phyloP scores from a whole-genome alignment of 2,113 vertebrate species.

The Prolemur simus region DNA sequence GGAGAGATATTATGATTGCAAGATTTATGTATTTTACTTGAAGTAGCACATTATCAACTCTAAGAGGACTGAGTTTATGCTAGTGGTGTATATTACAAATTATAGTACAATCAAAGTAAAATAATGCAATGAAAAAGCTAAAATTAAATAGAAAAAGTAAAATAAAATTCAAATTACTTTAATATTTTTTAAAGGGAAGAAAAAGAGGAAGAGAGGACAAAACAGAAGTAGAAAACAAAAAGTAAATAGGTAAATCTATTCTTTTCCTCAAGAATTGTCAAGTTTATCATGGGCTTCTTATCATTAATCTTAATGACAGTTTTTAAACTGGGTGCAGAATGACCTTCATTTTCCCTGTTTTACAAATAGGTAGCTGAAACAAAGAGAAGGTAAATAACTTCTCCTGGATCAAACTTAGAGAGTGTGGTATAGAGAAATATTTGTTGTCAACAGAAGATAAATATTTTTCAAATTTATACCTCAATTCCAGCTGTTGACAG shows the following conservation, averaged over 20 bases:
- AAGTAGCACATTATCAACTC: background rate
- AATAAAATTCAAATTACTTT: background rate
- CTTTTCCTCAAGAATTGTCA: background rate
- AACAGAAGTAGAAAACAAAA: background rate
- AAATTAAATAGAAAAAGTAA: background rate
- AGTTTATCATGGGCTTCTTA: background rate
- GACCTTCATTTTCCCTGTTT: background rate
- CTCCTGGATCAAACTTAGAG: background rate
- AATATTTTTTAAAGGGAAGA: background rate
- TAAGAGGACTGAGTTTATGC: background rate
- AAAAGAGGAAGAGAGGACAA: background rate
- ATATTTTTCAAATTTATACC: background rate
- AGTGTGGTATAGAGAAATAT: background rate
- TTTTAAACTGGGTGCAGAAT: background rate
- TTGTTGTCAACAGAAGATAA: slow-evolving; percentile 30
- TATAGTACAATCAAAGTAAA: background rate
- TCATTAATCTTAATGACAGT: background rate
- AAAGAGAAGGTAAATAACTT: slow-evolving; percentile 4
- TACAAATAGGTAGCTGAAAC: background rate
- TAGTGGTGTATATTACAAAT: background rate
- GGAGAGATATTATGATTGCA: background rate
- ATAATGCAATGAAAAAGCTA: background rate
- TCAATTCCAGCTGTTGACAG: background rate
- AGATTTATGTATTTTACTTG: background rate
- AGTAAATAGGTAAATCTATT: background rate